Percentiles rank a stretch among this genome's conserved stretches.
Conservation (phyloP, 2,888 invertebrate genomes). For the Epirrhoe alternata region DNA sequence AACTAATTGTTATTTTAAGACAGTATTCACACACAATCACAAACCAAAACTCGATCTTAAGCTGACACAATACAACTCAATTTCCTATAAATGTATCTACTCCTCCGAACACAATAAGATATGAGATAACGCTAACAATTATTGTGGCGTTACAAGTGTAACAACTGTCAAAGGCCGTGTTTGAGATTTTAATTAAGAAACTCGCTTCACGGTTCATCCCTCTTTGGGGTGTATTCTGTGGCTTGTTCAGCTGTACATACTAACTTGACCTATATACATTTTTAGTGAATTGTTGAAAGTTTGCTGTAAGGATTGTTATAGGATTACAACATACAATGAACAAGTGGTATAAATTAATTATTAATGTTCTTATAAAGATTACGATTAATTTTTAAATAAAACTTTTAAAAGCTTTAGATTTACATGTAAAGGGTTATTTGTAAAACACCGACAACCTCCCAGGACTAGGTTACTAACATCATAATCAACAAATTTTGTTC, state of each 20-base stretch:
- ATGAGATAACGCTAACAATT: slow-evolving; percentile 64
- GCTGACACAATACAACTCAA: slow-evolving; percentile 39
- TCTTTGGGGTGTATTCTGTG: slow-evolving; percentile 28
- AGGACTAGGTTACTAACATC: no score
- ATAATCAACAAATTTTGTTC: no score
- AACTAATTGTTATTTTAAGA: neutral
- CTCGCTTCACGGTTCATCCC: slow-evolving; percentile 63
- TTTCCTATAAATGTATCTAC: slow-evolving; percentile 36
- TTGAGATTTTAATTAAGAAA: slow-evolving; percentile 71
- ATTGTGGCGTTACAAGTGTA: slow-evolving; percentile 67
- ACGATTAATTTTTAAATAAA: no score
- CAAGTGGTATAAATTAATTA: no score
- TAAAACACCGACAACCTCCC: no score
- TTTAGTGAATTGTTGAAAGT: neutral
- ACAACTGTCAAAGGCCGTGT: slow-evolving; percentile 69
- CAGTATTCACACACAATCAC: slow-evolving; percentile 11
- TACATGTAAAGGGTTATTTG: no score
- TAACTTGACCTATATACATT: neutral
- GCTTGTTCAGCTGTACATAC: neutral
- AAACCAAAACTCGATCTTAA: slow-evolving; percentile 30
- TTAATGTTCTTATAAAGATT: no score
- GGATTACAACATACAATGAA: no score
- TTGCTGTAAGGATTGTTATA: neutral
- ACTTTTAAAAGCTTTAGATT: no score
- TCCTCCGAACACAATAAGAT: slow-evolving; percentile 49